A percentile compares a stretch with the other conserved stretches of the same genome.
These are phyloP conservation scores for Griposia aprilina DNA, from an alignment of 2,888 invertebrate genomes.

Conservation along the genomic window DNA sequence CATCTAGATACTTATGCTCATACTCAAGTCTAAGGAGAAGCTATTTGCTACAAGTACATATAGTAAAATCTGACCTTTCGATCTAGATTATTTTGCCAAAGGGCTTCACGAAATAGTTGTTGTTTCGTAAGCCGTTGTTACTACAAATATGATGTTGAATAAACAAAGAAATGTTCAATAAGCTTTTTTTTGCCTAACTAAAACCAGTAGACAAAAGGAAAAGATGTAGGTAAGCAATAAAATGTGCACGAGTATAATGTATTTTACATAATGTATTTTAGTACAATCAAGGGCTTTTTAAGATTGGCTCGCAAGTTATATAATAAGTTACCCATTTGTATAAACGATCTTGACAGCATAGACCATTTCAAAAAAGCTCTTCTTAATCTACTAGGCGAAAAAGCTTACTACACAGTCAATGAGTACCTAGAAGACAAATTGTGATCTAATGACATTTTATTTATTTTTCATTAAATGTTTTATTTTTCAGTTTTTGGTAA, in stretches of 20 bases:
- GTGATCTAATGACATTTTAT: too few relatives aligned
- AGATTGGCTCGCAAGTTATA: too few relatives aligned
- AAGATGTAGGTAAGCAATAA: neutral
- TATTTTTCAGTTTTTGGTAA: too few relatives aligned
- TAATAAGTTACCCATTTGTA: too few relatives aligned
- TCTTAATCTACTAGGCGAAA: too few relatives aligned
- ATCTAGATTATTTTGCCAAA: conserved; percentile 55
- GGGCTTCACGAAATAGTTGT: conserved; percentile 34
- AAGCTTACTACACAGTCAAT: too few relatives aligned
- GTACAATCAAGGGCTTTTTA: too few relatives aligned
- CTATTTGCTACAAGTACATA: conserved; percentile 46
- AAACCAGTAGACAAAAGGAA: neutral
- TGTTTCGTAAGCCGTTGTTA: conserved; percentile 32
- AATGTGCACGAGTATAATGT: neutral
- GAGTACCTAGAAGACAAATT: too few relatives aligned
- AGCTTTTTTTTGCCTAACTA: neutral
- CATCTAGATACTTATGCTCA: conserved; percentile 2
- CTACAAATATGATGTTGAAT: conserved; percentile 17
- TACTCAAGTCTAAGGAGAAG: conserved; percentile 37
- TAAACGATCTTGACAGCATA: too few relatives aligned
- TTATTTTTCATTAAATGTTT: too few relatives aligned
- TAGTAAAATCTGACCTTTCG: conserved; percentile 63
- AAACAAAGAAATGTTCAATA: conserved; percentile 4
- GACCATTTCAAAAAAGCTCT: too few relatives aligned
- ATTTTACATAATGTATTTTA: too few relatives aligned